Evolutionary conservation across 2,113 vertebrate species (phyloP), one percentile per base, ranked within the genome.

Genomic region (Oophaga pumilio): DNA sequence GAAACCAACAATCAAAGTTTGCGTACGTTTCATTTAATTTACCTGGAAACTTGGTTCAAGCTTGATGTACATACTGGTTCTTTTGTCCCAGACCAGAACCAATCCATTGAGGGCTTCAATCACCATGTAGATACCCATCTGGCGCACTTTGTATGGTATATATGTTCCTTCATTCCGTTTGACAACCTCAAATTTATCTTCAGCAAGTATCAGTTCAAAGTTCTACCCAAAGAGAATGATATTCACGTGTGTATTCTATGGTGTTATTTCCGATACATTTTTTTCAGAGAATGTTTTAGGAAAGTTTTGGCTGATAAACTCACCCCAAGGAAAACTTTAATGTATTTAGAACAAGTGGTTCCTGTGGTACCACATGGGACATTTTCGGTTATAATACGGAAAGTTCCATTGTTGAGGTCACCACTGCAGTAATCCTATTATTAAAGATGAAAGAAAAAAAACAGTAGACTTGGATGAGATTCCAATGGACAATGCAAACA

Each of bases 311-410:
- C 10, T 24, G 9, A 11, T 49, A 24, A 9, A 88, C 93, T 93
- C 89, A 98, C 97, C 94, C 91, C 94, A 22, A 97, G 87, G 76
- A 96, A 96, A 85, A 98, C 76, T 91, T 95, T 97, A 90, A 98
- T 95, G 86, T 95, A 94, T 91, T 97, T 98, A 89, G 97, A 97
- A 90, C 97, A 98, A 79, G 97, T 96, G 89, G 95, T 94, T 2
- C 97, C 97, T 0, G 96, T 96, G 43, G 95, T 96, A 57, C 96
- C 97, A 68, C 97, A 97, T 11, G 96, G 96, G 57, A 97, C 89
- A 14, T 96, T 98, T 92, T 98, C 96, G 0, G 94, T 97, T 92
- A 97, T 87, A 77, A 98, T 84, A 53, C 94, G 93, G 93, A 98
- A 98, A 22, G 94, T 95, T 7, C 95, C 95, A 82, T 11, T 4